These are phyloP conservation scores for Helobdella robusta DNA, from an alignment of 2,888 invertebrate genomes.

Conservation along the genomic window DNA sequence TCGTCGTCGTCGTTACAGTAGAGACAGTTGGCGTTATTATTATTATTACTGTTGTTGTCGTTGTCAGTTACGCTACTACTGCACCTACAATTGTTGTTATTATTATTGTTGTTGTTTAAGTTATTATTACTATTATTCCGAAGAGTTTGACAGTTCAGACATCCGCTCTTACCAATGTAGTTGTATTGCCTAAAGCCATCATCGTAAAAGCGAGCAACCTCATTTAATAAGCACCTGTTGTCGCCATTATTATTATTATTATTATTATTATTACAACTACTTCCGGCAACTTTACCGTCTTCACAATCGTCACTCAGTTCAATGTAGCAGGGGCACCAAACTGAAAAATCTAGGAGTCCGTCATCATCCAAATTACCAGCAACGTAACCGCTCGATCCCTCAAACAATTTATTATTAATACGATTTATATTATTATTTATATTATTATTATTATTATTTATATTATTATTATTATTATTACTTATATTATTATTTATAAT, in stretches of 20 bases:
- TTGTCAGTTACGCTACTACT: too few relatives aligned
- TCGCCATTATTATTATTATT: background rate
- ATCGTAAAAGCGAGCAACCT: background rate
- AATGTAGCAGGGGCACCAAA: background rate
- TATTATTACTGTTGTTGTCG: too few relatives aligned
- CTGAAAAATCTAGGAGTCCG: conserved; percentile 23
- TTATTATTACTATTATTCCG: background rate
- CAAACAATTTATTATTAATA: too few relatives aligned
- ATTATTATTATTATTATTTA: too few relatives aligned
- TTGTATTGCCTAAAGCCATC: background rate
- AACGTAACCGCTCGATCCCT: background rate
- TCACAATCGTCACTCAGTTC: background rate
- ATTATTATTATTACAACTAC: background rate
- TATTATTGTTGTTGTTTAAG: background rate
- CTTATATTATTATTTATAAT: background rate
- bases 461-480: too few relatives aligned
- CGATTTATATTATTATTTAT: too few relatives aligned
- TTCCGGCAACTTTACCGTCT: background rate
- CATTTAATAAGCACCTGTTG: background rate
- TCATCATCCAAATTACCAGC: background rate
- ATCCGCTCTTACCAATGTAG: background rate
- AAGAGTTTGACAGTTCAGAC: background rate
- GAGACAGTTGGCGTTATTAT: too few relatives aligned
- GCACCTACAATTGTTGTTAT: background rate
- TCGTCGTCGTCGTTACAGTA: too few relatives aligned